A percentile compares a stretch with the other conserved stretches of the same genome.
phyloP scores from a whole-genome alignment of 2,113 vertebrate genomes.

The Neopipo cinnamomea region DNA sequence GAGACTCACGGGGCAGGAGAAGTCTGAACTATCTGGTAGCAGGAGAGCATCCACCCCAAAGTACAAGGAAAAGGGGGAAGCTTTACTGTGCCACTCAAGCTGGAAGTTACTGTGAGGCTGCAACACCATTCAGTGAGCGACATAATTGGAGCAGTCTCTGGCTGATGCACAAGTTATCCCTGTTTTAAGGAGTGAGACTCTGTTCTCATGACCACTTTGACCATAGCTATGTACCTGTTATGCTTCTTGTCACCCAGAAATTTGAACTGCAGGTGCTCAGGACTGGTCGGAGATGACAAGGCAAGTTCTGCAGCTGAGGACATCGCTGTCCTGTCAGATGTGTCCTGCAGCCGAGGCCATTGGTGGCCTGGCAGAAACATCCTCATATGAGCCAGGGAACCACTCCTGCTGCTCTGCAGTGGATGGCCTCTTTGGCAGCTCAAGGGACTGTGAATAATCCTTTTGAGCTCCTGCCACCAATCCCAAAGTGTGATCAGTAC shows the following conservation, averaged over 20 bases:
- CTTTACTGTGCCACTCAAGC: background rate
- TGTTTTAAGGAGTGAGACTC: background rate
- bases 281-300: background rate
- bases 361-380: background rate
- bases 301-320: background rate
- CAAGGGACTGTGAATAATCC: constrained; percentile 16
- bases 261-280: background rate
- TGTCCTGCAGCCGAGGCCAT: background rate
- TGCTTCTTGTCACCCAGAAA: background rate
- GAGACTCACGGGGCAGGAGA: background rate
- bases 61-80: background rate
- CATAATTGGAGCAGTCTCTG: rapidly evolving
- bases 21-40: background rate
- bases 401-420: background rate
- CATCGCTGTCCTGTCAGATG: background rate
- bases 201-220: background rate
- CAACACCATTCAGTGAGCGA: background rate
- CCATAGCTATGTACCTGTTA: rapidly evolving
- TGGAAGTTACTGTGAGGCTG: background rate
- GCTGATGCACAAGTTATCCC: background rate
- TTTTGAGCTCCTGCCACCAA: constrained; percentile 37
- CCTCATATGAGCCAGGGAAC: background rate
- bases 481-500: background rate
- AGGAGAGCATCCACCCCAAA: background rate
- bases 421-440: constrained; percentile 20